These are phyloP conservation scores for Tupiocoris notatus DNA, from an alignment of 2,888 invertebrate species.

Conservation along the genomic window DNA sequence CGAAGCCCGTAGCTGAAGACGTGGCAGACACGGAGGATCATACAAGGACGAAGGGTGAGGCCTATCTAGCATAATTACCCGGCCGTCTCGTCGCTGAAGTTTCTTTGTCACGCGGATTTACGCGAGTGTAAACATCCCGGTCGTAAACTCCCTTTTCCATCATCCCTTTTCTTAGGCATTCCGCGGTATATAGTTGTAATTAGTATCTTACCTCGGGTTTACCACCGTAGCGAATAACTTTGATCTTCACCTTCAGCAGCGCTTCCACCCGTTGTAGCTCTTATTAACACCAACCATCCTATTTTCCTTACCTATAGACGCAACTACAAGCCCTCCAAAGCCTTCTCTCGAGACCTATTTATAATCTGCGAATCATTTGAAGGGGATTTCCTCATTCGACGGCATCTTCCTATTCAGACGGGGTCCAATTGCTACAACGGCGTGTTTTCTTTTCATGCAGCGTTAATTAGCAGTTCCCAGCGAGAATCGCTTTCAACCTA, in stretches of 20 bases:
- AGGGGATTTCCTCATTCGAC: constrained; percentile 24
- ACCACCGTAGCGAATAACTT: constrained; percentile 14
- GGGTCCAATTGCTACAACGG: background rate
- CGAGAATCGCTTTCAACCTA: too few relatives aligned
- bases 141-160: background rate
- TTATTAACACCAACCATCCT: constrained; percentile 42
- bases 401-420: background rate
- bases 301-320: constrained; percentile 36
- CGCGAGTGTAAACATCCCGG: constrained; percentile 33
- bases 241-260: constrained; percentile 39
- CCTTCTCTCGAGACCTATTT: constrained; percentile 33
- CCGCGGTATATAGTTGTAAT: constrained; percentile 45
- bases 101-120: constrained; percentile 35
- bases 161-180: constrained; percentile 21
- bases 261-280: too few relatives aligned
- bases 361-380: constrained; percentile 11
- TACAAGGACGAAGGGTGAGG: background rate
- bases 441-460: constrained; percentile 31
- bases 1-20: background rate
- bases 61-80: constrained; percentile 41
- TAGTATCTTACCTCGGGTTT: constrained; percentile 41
- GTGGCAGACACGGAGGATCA: background rate
- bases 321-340: constrained; percentile 15
- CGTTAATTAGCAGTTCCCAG: constrained; percentile 37
- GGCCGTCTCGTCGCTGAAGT: constrained; percentile 31